These are phyloP conservation scores for Trypoxylon attenuatum DNA, from an alignment of 2,888 invertebrate species.

Conservation along the genomic window DNA sequence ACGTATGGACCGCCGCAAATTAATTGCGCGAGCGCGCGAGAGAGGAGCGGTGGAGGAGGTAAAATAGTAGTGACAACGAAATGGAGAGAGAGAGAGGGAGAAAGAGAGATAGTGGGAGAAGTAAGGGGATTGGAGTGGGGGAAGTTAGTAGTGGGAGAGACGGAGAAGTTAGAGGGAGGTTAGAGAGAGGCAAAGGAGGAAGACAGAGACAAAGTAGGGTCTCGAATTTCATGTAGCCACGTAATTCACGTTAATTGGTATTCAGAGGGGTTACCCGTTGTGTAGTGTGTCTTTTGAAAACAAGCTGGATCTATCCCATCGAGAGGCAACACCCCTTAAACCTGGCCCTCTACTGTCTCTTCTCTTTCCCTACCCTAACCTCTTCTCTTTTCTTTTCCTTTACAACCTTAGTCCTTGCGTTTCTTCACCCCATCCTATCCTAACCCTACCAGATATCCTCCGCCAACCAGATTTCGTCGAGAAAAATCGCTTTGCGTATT, in stretches of 20 bases:
- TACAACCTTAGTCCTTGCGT: background rate
- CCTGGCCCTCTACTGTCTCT: too few species aligned
- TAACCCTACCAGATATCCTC: background rate
- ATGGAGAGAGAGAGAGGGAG: slow-evolving; percentile 7
- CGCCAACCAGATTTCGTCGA: background rate
- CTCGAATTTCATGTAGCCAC: slow-evolving; percentile 53
- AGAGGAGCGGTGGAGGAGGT: slow-evolving; percentile 22
- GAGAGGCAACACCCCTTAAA: slow-evolving; percentile 47
- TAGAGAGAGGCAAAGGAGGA: background rate
- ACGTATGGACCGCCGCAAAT: slow-evolving; percentile 36
- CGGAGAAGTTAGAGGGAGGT: background rate
- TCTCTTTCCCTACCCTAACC: slow-evolving; percentile 31
- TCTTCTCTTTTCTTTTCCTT: slow-evolving; percentile 6
- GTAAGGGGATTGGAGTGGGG: slow-evolving; percentile 6
- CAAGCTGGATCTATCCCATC: slow-evolving; percentile 47
- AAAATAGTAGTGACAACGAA: slow-evolving; percentile 14
- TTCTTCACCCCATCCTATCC: background rate
- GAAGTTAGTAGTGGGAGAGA: slow-evolving; percentile 13
- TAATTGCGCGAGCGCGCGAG: slow-evolving; percentile 32
- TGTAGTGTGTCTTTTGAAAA: slow-evolving; percentile 57
- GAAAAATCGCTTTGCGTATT: too few species aligned
- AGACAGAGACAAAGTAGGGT: slow-evolving; percentile 34
- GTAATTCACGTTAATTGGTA: slow-evolving; percentile 68
- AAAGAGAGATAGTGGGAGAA: background rate
- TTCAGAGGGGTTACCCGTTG: slow-evolving; percentile 57